A percentile compares a stretch with the other conserved stretches of the same genome.
phyloP scores from a whole-genome alignment of 2,888 invertebrate genomes.

The Apamea monoglypha region DNA sequence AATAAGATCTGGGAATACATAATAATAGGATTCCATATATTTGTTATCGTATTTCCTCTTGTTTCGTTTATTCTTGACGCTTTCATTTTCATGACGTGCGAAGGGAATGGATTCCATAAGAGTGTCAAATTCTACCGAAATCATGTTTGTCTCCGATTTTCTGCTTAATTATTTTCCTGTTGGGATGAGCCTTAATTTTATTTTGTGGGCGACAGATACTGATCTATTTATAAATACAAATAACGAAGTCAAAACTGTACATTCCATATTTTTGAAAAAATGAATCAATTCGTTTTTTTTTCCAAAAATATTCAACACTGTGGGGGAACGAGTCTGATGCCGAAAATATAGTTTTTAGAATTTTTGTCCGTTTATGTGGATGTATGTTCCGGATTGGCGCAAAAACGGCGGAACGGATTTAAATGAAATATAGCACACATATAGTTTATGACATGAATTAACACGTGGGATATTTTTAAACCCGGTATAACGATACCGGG shows the following conservation, averaged over 20 bases:
- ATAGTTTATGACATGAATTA: background rate
- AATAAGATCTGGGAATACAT: slow-evolving; percentile 69
- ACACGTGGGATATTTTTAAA: background rate
- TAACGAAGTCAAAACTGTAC: background rate
- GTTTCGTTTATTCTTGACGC: slow-evolving; percentile 61
- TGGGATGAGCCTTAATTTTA: background rate
- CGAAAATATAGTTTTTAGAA: background rate
- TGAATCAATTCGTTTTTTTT: background rate
- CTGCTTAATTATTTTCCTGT: slow-evolving; percentile 24
- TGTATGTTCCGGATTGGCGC: background rate
- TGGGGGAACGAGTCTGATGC: background rate
- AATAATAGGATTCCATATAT: slow-evolving; percentile 64
- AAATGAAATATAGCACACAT: background rate
- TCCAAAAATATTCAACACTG: background rate
- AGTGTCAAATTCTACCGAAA: slow-evolving; percentile 46
- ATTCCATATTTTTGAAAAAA: background rate
- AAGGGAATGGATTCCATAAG: slow-evolving; percentile 43
- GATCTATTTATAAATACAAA: background rate
- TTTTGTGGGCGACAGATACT: background rate
- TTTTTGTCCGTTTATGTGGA: background rate
- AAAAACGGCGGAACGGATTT: background rate
- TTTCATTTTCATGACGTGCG: slow-evolving; percentile 54
- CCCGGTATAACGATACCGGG: too few species aligned
- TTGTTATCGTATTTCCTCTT: slow-evolving; percentile 58
- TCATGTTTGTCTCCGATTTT: slow-evolving; percentile 22